Evolutionary conservation across 2,113 vertebrate species (phyloP).

Genomic region (Hippocampus abdominalis): DNA sequence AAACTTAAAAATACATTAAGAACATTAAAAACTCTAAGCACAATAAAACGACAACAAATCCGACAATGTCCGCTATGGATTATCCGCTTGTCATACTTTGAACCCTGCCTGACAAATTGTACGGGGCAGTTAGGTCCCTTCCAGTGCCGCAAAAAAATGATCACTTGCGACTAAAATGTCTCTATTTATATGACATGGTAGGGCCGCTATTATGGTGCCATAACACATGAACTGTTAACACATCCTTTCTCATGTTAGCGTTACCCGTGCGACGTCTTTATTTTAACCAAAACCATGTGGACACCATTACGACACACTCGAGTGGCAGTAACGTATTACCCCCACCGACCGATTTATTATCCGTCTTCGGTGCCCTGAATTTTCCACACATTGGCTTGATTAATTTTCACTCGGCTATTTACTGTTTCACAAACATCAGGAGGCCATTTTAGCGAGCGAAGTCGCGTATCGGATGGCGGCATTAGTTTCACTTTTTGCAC

Average conservation of each 20-base stretch:
- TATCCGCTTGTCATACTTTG: neutral
- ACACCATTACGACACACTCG: conserved; percentile 12
- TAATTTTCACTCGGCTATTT: conserved; percentile 11
- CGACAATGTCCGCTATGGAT: neutral
- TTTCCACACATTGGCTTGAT: conserved; percentile 24
- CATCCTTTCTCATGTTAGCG: conserved; percentile 23
- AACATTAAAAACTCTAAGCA: no score
- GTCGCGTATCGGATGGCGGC: conserved; percentile 14
- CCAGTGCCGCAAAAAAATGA: neutral
- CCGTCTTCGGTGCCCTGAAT: conserved; percentile 35
- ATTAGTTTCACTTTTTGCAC: conserved; percentile 5
- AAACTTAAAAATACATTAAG: no score
- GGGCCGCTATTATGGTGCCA: neutral
- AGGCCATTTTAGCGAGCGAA: conserved; percentile 5
- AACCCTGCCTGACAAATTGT: neutral
- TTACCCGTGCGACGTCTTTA: conserved; percentile 13
- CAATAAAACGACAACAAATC: no score
- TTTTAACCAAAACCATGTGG: conserved; percentile 38
- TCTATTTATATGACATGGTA: neutral
- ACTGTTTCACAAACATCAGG: conserved; percentile 26
- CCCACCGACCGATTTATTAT: conserved; percentile 34
- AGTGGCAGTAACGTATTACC: conserved; percentile 32
- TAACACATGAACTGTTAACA: conserved; percentile 15
- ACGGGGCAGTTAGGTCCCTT: neutral
- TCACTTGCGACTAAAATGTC: neutral